A percentile compares a stretch with the other conserved stretches of the same genome.
These are phyloP conservation scores for Danaus plexippus DNA, from an alignment of 1,140 invertebrate species.

Conservation along the genomic window DNA sequence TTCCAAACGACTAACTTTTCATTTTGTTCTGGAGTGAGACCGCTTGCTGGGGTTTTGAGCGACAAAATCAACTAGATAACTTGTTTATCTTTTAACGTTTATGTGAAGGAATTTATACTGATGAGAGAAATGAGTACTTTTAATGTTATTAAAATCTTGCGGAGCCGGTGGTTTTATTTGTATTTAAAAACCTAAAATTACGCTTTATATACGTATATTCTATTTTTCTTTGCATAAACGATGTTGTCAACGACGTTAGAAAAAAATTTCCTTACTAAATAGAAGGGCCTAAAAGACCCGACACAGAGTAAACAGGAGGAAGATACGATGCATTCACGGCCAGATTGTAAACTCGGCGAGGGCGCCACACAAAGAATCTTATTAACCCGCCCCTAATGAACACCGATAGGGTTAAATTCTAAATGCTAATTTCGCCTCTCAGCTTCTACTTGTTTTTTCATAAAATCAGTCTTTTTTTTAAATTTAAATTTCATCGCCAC, in stretches of 20 bases:
- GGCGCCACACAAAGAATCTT: constrained; percentile 54
- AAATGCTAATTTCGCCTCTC: too few relatives aligned
- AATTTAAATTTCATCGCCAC: too few relatives aligned
- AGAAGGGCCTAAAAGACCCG: constrained; percentile 6
- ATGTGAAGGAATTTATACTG: too few relatives aligned
- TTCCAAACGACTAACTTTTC: constrained; percentile 56
- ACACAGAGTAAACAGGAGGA: constrained; percentile 48
- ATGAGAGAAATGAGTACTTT: too few relatives aligned
- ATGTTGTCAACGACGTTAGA: too few relatives aligned
- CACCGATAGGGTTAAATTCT: constrained; percentile 37
- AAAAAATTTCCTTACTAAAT: constrained; percentile 8
- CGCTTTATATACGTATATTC: too few relatives aligned
- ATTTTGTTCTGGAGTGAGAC: constrained; percentile 44
- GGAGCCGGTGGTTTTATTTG: neutral
- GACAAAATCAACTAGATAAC: constrained; percentile 34
- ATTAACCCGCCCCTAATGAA: constrained; percentile 65
- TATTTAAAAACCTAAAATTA: too few relatives aligned
- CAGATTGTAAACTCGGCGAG: constrained; percentile 56
- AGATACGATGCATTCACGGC: constrained; percentile 63
- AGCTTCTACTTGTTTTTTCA: too few relatives aligned
- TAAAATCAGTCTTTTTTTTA: too few relatives aligned
- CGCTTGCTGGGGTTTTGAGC: constrained; percentile 33
- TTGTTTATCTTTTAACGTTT: constrained; percentile 16
- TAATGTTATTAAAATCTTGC: constrained; percentile 1
- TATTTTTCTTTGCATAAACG: too few relatives aligned